phyloP scores from a whole-genome alignment of 2,797 vertebrate genomes.

The Denticeps clupeoides region DNA sequence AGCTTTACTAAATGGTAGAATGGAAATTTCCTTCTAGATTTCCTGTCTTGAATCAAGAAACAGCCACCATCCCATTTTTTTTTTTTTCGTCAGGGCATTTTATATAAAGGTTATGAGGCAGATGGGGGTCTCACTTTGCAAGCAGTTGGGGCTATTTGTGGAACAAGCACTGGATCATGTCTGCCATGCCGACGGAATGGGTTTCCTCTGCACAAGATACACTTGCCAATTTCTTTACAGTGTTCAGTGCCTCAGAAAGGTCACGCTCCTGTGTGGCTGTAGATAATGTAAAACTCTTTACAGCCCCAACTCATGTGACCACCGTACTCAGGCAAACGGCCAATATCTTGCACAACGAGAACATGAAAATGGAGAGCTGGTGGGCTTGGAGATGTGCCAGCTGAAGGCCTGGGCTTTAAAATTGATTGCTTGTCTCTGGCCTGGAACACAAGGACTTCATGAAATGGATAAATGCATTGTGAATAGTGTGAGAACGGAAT shows the following conservation, averaged over 20 bases:
- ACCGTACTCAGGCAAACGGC: conserved; percentile 34
- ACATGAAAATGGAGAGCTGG: conserved; percentile 41
- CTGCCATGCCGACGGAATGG: conserved; percentile 22
- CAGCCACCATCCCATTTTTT: no score
- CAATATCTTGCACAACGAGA: conserved; percentile 42
- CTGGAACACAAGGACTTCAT: conserved; percentile 48
- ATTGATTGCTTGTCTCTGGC: conserved; percentile 37
- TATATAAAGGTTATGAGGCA: neutral
- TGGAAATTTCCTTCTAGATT: no score
- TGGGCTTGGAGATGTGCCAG: conserved; percentile 38
- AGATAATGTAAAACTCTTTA: conserved; percentile 34
- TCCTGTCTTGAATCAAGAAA: no score
- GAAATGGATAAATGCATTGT: conserved; percentile 49
- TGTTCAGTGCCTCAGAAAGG: conserved; percentile 29
- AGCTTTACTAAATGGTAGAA: no score
- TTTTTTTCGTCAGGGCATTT: no score
- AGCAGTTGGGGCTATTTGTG: conserved; percentile 23
- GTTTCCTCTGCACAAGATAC: conserved; percentile 42
- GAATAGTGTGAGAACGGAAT: conserved; percentile 39
- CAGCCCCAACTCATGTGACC: conserved; percentile 32
- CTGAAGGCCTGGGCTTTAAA: conserved; percentile 40
- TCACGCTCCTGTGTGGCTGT: conserved; percentile 37
- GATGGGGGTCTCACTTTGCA: neutral
- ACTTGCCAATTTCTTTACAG: conserved; percentile 45
- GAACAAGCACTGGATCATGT: conserved; percentile 26